These are phyloP conservation scores for Marcusenius ussheri DNA, from an alignment of 2,113 vertebrate genomes.

Conservation along the genomic window DNA sequence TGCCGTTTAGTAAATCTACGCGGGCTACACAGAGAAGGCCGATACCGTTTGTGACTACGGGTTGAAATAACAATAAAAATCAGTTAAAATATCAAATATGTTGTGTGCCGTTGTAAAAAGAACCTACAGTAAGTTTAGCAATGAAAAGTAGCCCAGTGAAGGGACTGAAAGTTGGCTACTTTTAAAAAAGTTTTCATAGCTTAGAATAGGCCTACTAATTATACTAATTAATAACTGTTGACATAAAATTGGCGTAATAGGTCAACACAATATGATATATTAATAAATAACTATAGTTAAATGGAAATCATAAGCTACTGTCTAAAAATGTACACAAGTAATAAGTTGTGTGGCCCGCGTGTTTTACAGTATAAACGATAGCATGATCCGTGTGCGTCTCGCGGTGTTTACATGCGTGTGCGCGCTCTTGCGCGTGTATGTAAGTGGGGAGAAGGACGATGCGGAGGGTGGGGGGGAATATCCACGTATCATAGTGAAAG, in stretches of 20 bases:
- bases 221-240: background rate
- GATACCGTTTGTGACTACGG: background rate
- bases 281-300: background rate
- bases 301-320: background rate
- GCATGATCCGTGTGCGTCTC: background rate
- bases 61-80: background rate
- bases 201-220: background rate
- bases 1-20: background rate
- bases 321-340: background rate
- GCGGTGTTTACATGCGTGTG: background rate
- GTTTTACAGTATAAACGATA: background rate
- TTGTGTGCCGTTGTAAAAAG: background rate
- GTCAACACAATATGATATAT: background rate
- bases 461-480: background rate
- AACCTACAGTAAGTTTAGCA: background rate
- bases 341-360: background rate
- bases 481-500: slow-evolving; percentile 34
- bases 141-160: background rate
- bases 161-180: background rate
- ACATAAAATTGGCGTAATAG: background rate
- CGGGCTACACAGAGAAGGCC: background rate
- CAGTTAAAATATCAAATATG: background rate
- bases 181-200: background rate
- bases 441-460: background rate
- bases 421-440: slow-evolving; percentile 23